Evolutionary conservation across 2,113 vertebrate genomes (phyloP).

Genomic region (Suricata suricatta): DNA sequence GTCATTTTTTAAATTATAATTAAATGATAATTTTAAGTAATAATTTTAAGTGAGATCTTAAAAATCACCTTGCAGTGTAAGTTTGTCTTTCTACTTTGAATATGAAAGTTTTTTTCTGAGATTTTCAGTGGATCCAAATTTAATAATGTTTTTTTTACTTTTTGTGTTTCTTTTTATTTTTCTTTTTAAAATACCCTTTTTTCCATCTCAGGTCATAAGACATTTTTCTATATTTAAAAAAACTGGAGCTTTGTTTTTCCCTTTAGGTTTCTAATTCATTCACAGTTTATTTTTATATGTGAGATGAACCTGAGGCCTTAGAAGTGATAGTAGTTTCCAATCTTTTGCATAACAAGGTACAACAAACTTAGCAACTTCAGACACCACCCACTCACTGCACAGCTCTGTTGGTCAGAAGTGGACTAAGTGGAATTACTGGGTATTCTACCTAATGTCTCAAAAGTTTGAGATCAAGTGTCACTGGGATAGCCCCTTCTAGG

Average conservation of each 20-base stretch:
- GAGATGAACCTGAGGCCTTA: neutral
- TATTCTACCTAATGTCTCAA: neutral
- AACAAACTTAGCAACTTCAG: neutral
- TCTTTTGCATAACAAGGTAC: neutral
- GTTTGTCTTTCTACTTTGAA: neutral
- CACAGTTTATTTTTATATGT: neutral
- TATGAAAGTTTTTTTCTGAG: neutral
- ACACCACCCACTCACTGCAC: neutral
- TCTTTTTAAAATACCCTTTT: neutral
- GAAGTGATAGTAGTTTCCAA: neutral
- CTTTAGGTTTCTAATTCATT: neutral
- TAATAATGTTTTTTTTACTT: neutral
- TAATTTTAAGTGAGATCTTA: neutral
- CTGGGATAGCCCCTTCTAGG: neutral
- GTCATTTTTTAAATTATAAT: neutral
- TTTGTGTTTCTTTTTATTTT: neutral
- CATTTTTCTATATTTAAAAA: neutral
- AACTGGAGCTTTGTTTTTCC: neutral
- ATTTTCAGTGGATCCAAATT: neutral
- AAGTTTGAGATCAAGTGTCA: neutral
- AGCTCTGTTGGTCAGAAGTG: neutral
- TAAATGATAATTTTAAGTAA: neutral
- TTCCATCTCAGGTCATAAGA: neutral
- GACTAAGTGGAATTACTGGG: too few species aligned
- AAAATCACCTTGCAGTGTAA: neutral